These are phyloP conservation scores for Ceratitis capitata DNA, from an alignment of 1,140 invertebrate genomes.

Conservation along the genomic window DNA sequence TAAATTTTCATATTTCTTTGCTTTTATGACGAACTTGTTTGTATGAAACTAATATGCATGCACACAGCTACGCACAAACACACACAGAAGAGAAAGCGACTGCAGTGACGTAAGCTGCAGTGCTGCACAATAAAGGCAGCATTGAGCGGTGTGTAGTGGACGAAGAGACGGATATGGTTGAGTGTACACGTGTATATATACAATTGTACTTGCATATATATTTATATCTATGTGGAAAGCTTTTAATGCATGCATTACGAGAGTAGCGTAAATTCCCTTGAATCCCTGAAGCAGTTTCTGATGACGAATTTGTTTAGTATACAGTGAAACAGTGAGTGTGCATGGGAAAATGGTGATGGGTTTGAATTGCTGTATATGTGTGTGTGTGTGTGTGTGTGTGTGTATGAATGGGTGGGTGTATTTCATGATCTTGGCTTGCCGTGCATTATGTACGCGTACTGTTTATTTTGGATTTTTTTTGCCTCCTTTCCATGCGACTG, in stretches of 20 bases:
- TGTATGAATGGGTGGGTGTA: not conserved
- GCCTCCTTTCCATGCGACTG: not conserved
- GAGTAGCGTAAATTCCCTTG: not conserved
- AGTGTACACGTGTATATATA: too few relatives aligned
- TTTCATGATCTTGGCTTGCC: not conserved
- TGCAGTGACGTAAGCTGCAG: not conserved
- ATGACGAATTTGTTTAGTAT: not conserved
- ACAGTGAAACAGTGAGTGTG: not conserved
- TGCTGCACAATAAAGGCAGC: not conserved
- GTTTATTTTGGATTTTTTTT: not conserved
- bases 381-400: not conserved
- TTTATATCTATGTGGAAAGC: too few relatives aligned
- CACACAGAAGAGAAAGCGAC: not conserved
- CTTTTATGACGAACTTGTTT: not conserved
- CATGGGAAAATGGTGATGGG: not conserved
- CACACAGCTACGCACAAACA: not conserved
- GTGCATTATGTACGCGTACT: not conserved
- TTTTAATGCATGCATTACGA: not conserved
- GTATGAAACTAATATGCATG: not conserved
- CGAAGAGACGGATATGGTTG: too few relatives aligned
- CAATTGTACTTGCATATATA: too few relatives aligned
- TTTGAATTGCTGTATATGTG: not conserved
- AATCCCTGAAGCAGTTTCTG: not conserved
- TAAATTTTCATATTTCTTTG: not conserved
- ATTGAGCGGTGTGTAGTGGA: not conserved